Percentiles rank a stretch among this genome's conserved stretches.
phyloP scores from a whole-genome alignment of 2,797 vertebrate genomes.

The Sebastes matsubarae region DNA sequence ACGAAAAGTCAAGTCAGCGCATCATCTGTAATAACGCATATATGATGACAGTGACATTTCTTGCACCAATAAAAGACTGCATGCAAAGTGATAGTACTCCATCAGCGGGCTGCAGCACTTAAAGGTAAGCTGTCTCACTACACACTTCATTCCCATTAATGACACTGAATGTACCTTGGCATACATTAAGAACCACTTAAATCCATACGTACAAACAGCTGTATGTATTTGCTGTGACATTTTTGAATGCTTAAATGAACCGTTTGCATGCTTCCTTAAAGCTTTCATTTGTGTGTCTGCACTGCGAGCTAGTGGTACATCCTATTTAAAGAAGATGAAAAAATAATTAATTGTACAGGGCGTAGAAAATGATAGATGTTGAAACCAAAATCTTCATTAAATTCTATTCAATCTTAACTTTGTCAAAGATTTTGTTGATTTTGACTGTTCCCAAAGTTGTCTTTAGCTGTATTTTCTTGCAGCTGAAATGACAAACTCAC shows the following conservation, averaged over 20 bases:
- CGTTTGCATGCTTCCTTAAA: background rate
- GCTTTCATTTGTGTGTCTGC: background rate
- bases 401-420: background rate
- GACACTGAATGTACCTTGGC: background rate
- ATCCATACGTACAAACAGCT: background rate
- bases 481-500: too few species aligned
- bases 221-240: background rate
- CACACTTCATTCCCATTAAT: background rate
- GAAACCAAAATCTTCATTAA: background rate
- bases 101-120: background rate
- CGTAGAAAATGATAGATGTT: background rate
- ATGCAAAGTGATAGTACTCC: background rate
- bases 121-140: slow-evolving; percentile 15
- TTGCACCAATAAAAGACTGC: background rate
- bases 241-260: background rate
- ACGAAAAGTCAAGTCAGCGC: slow-evolving; percentile 21
- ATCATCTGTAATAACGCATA: slow-evolving; percentile 8
- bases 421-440: background rate
- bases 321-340: background rate
- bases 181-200: background rate
- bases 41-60: slow-evolving; percentile 19
- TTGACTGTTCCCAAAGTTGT: too few species aligned
- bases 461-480: too few species aligned
- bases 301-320: background rate
- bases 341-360: background rate